Evolutionary conservation across 2,797 vertebrate genomes (phyloP).

Genomic region (Alfaro cultratus): DNA sequence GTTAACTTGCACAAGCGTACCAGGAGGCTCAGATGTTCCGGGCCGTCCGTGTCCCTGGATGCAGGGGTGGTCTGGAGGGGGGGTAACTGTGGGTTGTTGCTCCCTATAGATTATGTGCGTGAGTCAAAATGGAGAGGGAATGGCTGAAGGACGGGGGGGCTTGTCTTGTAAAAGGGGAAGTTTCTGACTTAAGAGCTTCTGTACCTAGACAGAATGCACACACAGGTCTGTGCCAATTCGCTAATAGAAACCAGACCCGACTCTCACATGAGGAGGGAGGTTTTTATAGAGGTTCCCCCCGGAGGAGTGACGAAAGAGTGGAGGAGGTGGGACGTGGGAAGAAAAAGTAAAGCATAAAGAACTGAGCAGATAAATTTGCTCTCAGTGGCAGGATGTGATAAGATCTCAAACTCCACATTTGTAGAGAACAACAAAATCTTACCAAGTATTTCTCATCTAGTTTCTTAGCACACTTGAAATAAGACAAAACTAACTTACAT

Average conservation of each 20-base stretch:
- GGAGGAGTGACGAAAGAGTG: conserved; percentile 34
- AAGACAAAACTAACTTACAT: too few species aligned
- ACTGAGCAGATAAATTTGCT: conserved; percentile 20
- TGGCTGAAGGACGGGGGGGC: conserved; percentile 7
- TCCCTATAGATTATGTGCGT: conserved; percentile 24
- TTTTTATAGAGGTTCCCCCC: conserved; percentile 59
- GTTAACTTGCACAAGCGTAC: conserved; percentile 46
- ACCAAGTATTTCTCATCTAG: too few species aligned
- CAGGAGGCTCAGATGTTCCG: conserved; percentile 70
- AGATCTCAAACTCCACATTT: conserved; percentile 28
- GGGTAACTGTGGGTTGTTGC: conserved; percentile 33
- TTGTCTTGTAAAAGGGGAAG: conserved; percentile 60
- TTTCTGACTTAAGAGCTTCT: conserved; percentile 72
- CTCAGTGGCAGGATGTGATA: conserved; percentile 6
- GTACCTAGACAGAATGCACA: conserved; percentile 65
- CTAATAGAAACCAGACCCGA: conserved; percentile 80
- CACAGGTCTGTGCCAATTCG: conserved; percentile 62
- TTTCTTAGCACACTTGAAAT: too few species aligned
- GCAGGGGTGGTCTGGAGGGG: conserved; percentile 20
- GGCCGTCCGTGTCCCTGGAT: conserved; percentile 41
- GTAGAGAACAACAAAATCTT: not conserved
- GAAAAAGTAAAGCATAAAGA: conserved; percentile 23
- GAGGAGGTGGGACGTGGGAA: conserved; percentile 23
- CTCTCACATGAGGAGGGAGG: conserved; percentile 45
- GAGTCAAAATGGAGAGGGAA: conserved; percentile 45